These are phyloP conservation scores for Cervus canadensis DNA, from an alignment of 2,113 vertebrate species.

Conservation along the genomic window DNA sequence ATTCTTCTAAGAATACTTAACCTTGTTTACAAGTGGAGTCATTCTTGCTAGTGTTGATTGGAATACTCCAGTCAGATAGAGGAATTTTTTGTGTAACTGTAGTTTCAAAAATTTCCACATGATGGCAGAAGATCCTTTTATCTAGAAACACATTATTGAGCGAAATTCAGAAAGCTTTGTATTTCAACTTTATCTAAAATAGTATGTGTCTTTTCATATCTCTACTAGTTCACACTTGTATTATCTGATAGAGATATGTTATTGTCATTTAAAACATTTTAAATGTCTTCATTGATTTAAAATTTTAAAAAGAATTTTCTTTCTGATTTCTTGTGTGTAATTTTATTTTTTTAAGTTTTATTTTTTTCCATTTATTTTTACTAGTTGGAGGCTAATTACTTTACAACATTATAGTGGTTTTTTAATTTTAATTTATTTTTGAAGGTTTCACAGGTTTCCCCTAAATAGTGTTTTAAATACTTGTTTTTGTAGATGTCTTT, in stretches of 20 bases:
- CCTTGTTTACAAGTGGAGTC: not conserved
- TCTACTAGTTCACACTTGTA: not conserved
- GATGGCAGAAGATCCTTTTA: conserved; percentile 80
- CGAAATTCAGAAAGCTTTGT: not conserved
- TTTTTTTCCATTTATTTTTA: too few species aligned
- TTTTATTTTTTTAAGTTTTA: not conserved
- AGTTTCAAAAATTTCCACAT: conserved; percentile 69
- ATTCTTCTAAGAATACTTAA: not conserved
- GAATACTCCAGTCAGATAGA: not conserved
- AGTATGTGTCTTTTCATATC: not conserved
- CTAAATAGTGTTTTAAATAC: not conserved
- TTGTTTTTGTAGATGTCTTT: not conserved
- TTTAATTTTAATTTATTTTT: conserved; percentile 9
- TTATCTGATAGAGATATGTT: not conserved
- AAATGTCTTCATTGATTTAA: not conserved
- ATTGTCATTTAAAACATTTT: not conserved
- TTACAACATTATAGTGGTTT: too few species aligned
- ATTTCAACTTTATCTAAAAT: conserved; percentile 22
- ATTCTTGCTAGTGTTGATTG: not conserved
- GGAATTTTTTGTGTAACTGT: conserved; percentile 27
- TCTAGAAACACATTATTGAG: not conserved
- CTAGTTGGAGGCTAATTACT: too few species aligned
- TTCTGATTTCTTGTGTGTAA: not conserved
- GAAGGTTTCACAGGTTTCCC: not conserved
- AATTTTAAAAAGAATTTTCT: not conserved